These are phyloP conservation scores for Holothuria scabra DNA, from an alignment of 53 echinoderm and acorn worm genomes.

Conservation along the genomic window DNA sequence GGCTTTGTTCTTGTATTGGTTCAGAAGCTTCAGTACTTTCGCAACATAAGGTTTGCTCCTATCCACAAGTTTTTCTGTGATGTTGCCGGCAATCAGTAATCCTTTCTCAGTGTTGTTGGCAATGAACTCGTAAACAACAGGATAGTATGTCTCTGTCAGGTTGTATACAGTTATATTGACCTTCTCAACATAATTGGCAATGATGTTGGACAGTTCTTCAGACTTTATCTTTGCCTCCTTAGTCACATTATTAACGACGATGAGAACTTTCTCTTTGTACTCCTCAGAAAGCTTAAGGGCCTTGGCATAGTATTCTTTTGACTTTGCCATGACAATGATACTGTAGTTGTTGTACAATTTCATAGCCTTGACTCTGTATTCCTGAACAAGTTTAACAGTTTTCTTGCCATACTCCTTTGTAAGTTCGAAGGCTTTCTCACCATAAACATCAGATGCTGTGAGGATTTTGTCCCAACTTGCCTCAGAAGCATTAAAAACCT, in stretches of 20 bases:
- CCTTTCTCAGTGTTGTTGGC: constrained; percentile 21
- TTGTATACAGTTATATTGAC: constrained; percentile 6
- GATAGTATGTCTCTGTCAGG: constrained; percentile 1
- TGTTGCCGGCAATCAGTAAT: constrained; percentile 25
- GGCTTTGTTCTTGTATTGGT: constrained; percentile 31
- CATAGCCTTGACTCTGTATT: constrained; percentile 32
- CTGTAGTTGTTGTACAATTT: constrained; percentile 40
- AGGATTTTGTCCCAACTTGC: constrained; percentile 13
- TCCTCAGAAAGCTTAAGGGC: constrained; percentile 41
- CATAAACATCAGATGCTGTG: constrained; percentile 54
- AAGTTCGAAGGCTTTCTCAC: constrained; percentile 46
- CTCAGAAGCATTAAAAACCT: constrained; percentile 54
- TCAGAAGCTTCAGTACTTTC: neutral
- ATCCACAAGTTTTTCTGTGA: constrained; percentile 11
- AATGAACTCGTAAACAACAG: constrained; percentile 15
- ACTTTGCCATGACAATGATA: constrained; percentile 14
- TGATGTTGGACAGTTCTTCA: neutral
- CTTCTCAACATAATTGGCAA: constrained; percentile 62
- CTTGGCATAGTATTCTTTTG: constrained; percentile 42
- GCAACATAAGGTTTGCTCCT: constrained; percentile 28
- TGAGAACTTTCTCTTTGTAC: constrained; percentile 16
- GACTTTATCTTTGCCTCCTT: constrained; percentile 7
- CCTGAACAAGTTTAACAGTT: constrained; percentile 33
- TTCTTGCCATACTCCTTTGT: constrained; percentile 50
- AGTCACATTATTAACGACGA: constrained; percentile 1